These are phyloP conservation scores for Cacoxenus indagator DNA, from an alignment of 2,888 invertebrate genomes.

Conservation along the genomic window DNA sequence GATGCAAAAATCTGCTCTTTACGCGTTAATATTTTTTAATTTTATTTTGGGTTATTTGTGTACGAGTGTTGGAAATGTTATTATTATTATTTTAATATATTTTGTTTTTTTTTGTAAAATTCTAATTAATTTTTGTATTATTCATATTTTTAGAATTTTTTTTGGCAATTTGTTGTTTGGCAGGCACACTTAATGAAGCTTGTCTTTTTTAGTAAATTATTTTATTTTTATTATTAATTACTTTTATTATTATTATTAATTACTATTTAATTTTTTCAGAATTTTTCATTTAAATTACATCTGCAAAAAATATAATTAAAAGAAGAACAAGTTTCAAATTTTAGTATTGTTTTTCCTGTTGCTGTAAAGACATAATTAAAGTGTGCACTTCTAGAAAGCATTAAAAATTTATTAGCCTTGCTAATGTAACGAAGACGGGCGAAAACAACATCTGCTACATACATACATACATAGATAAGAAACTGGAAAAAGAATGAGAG, in stretches of 20 bases:
- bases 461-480: too few relatives aligned
- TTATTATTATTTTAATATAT: constrained; percentile 17
- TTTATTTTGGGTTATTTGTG: neutral
- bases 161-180: constrained; percentile 14
- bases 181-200: constrained; percentile 14
- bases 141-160: constrained; percentile 14
- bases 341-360: constrained; percentile 6
- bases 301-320: constrained; percentile 59
- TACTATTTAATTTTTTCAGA: constrained; percentile 41
- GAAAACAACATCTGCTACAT: neutral
- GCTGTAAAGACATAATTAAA: neutral
- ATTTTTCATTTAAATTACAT: constrained; percentile 58
- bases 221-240: constrained; percentile 19
- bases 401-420: too few relatives aligned
- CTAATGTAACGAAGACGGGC: neutral
- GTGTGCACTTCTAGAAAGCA: neutral
- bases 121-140: constrained; percentile 19
- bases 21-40: neutral
- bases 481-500: too few relatives aligned
- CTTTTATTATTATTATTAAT: constrained; percentile 30
- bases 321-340: constrained; percentile 22
- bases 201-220: too few relatives aligned
- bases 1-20: neutral
- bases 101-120: constrained; percentile 17
- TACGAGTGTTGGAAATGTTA: neutral